phyloP scores from a whole-genome alignment of 2,797 vertebrate genomes.

The Pelobates cultripes region DNA sequence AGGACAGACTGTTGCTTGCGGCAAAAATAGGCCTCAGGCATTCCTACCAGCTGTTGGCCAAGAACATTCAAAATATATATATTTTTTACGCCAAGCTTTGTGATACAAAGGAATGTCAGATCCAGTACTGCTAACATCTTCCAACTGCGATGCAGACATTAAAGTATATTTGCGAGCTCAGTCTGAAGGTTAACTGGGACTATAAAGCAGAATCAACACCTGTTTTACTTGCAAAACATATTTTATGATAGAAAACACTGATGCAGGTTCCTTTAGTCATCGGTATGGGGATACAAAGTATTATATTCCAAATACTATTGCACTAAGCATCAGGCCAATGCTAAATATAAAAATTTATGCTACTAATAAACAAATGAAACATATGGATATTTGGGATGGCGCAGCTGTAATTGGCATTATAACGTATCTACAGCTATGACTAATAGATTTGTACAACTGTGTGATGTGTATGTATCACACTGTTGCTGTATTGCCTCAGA shows the following conservation, averaged over 20 bases:
- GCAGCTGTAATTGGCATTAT: too few relatives aligned
- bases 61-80: slow-evolving; percentile 42
- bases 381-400: too few relatives aligned
- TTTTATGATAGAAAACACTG: neutral
- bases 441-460: too few relatives aligned
- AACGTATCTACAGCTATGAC: too few relatives aligned
- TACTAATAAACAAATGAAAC: too few relatives aligned
- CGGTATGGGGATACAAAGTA: too few relatives aligned
- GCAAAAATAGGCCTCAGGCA: slow-evolving; percentile 35
- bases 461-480: too few relatives aligned
- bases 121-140: slow-evolving; percentile 12
- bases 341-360: too few relatives aligned
- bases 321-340: too few relatives aligned
- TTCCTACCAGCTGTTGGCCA: slow-evolving; percentile 29
- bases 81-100: slow-evolving; percentile 24
- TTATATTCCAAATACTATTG: too few relatives aligned
- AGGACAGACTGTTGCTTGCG: slow-evolving; percentile 40
- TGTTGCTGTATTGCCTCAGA: too few relatives aligned
- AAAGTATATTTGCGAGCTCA: slow-evolving; percentile 4
- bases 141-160: slow-evolving; percentile 15
- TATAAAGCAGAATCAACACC: neutral
- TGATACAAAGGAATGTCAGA: slow-evolving; percentile 18
- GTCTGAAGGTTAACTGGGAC: slow-evolving; percentile 9
- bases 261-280: too few relatives aligned
- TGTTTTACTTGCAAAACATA: neutral